A percentile compares a stretch with the other conserved stretches of the same genome.
phyloP scores from a whole-genome alignment of 2,888 invertebrate genomes.

The Drosophila ezoana region DNA sequence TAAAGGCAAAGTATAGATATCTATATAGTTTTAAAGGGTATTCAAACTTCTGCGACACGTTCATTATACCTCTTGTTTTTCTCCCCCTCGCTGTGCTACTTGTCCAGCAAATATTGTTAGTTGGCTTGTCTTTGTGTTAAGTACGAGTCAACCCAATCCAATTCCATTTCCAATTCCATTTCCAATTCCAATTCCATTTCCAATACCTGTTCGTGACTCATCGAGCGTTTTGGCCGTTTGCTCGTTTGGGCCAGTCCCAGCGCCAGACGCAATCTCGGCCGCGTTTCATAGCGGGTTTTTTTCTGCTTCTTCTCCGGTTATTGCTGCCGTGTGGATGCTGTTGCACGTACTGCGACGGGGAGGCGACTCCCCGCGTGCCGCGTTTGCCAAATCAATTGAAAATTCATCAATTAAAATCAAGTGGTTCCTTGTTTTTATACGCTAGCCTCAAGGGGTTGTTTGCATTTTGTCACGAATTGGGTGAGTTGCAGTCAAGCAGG shows the following conservation, averaged over 20 bases:
- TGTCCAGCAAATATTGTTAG: conserved; percentile 16
- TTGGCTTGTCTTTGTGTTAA: conserved; percentile 36
- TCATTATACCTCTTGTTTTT: neutral
- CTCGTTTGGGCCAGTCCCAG: conserved; percentile 21
- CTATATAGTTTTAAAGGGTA: neutral
- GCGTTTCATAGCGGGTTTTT: conserved; percentile 18
- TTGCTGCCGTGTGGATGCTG: conserved; percentile 11
- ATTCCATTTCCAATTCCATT: conserved; percentile 50
- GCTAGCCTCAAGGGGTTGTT: neutral
- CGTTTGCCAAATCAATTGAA: conserved; percentile 36
- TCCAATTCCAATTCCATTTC: conserved; percentile 54
- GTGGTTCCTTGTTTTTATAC: conserved; percentile 11
- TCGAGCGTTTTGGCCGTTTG: conserved; percentile 39
- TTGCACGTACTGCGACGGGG: neutral
- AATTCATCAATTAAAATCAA: conserved; percentile 40
- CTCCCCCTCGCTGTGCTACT: conserved; percentile 18
- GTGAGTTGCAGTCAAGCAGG: neutral
- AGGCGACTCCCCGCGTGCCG: conserved; percentile 9
- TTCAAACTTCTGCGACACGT: too few species aligned
- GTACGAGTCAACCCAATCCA: conserved; percentile 33
- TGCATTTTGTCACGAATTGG: conserved; percentile 7
- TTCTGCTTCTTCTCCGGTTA: neutral
- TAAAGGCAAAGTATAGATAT: too few species aligned
- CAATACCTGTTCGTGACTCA: conserved; percentile 76
- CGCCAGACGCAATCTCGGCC: conserved; percentile 32